Evolutionary conservation across 2,888 invertebrate genomes (phyloP), one percentile per base, ranked within the genome.

Genomic region (Xylota segnis): DNA sequence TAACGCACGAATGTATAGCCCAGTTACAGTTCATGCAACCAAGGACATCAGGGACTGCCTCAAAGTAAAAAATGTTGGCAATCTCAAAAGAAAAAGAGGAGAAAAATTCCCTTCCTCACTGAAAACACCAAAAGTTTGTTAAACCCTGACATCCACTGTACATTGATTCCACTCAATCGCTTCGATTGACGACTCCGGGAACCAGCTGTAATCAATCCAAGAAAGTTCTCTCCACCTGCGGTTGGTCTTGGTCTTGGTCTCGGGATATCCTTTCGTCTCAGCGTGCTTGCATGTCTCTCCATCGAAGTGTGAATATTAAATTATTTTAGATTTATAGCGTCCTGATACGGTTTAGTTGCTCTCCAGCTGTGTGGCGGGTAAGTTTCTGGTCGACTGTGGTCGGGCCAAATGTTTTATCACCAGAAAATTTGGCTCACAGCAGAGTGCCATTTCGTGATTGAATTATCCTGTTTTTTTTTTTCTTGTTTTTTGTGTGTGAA

Each of bases 281-380:
- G 12, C n/a, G 34, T 59, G 47, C 10, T 50, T 47, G 45, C 52
- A 37, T 45, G 63, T 45, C n/a, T 27, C 34, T 65, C 45, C 45
- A 65, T 45, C 56, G 61, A 65, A 45, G 75, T 75, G 65, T 56
- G 75, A 75, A 75, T 34, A 45, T 56, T 65, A 27, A 27, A 45
- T 56, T 27, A 45, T 16, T 63, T 29, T 23, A 58, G 56, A 70
- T 70, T 45, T 58, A 70, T 70, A 45, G 70, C 5, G 14, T 12
- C 12, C 37, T 14, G 29, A 6, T 12, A 32, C 27, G 65, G 23
- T 23, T 56, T 12, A 37, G 54, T 23, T 63, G 12, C 12, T 45
- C 43, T 27, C 45, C 61, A 74, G 50, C 59, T 52, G 63, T 43
- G 34, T 32, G 58, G 14, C 12, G 47, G 43, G 6, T 40, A 29